These are phyloP conservation scores for Tachina lurida DNA, from an alignment of 2,888 invertebrate genomes.

Conservation along the genomic window DNA sequence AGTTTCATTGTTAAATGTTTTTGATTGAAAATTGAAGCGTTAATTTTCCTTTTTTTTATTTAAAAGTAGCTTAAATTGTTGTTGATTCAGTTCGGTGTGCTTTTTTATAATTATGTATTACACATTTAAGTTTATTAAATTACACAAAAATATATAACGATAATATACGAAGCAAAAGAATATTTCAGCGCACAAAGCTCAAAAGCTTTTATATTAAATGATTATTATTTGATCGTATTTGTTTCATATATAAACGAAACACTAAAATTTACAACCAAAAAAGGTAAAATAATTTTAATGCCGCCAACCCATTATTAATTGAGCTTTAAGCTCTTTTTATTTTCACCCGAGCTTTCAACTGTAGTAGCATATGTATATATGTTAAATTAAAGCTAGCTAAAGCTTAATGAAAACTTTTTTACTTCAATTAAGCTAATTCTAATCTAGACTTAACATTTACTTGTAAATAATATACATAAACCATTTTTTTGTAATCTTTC, in stretches of 20 bases:
- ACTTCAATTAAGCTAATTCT: conserved; percentile 24
- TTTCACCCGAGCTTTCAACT: neutral
- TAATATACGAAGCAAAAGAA: conserved; percentile 57
- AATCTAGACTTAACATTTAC: neutral
- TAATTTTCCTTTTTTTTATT: conserved; percentile 15
- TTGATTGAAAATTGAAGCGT: neutral
- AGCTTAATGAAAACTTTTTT: conserved; percentile 24
- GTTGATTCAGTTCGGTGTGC: conserved; percentile 39
- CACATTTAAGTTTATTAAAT: conserved; percentile 62
- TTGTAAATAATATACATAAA: neutral
- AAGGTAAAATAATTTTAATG: conserved; percentile 59
- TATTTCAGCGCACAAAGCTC: conserved; percentile 50
- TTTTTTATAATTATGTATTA: conserved; percentile 58
- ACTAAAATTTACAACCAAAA: conserved; percentile 45
- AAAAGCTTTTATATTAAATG: conserved; percentile 79
- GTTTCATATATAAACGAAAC: conserved; percentile 78
- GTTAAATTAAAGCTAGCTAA: conserved; percentile 45
- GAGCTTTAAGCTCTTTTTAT: conserved; percentile 39
- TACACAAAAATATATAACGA: conserved; percentile 54
- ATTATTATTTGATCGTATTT: conserved; percentile 83
- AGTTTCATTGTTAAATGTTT: conserved; percentile 41
- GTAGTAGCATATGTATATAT: neutral
- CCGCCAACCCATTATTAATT: conserved; percentile 36
- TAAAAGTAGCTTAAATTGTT: conserved; percentile 44
- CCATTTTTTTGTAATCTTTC: conserved; percentile 27